Evolutionary conservation across 2,888 invertebrate species (phyloP).

Genomic region (Zelleria hepariella): DNA sequence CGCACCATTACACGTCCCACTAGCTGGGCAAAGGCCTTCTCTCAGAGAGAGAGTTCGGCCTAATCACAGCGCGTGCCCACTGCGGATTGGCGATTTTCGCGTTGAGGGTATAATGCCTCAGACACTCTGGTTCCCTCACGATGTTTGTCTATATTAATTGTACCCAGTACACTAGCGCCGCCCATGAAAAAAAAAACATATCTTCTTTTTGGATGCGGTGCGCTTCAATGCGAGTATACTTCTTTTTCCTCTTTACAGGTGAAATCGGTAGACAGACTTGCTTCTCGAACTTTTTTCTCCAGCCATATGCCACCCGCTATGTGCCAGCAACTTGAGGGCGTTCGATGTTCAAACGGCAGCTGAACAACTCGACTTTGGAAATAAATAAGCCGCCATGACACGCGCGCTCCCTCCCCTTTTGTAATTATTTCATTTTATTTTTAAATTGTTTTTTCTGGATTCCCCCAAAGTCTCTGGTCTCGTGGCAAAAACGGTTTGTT

Average conservation of each 20-base stretch:
- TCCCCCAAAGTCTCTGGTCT: constrained; percentile 32
- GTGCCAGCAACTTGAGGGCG: constrained; percentile 18
- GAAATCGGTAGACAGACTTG: constrained; percentile 16
- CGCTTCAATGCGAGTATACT: too few species aligned
- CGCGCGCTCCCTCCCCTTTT: constrained; percentile 65
- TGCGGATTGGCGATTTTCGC: too few species aligned
- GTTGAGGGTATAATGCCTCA: too few species aligned
- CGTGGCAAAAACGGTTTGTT: constrained; percentile 45
- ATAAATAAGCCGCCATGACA: constrained; percentile 62
- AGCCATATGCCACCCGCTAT: constrained; percentile 41
- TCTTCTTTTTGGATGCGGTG: too few species aligned
- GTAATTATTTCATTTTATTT: constrained; percentile 72
- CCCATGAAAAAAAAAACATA: too few species aligned
- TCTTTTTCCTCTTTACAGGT: constrained; percentile 17
- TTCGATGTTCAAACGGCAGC: constrained; percentile 54
- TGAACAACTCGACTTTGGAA: constrained; percentile 40
- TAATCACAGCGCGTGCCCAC: too few species aligned
- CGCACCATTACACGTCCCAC: too few species aligned
- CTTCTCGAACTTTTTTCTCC: constrained; percentile 25
- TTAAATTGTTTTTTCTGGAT: constrained; percentile 71
- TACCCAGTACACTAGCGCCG: too few species aligned
- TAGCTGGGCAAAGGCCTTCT: too few species aligned
- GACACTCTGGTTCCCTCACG: too few species aligned
- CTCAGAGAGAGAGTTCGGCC: too few species aligned
- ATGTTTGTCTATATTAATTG: too few species aligned